Base-by-base conservation (phyloP, 1,140 invertebrate genomes). In the Eurytemora carolleeae region DNA sequence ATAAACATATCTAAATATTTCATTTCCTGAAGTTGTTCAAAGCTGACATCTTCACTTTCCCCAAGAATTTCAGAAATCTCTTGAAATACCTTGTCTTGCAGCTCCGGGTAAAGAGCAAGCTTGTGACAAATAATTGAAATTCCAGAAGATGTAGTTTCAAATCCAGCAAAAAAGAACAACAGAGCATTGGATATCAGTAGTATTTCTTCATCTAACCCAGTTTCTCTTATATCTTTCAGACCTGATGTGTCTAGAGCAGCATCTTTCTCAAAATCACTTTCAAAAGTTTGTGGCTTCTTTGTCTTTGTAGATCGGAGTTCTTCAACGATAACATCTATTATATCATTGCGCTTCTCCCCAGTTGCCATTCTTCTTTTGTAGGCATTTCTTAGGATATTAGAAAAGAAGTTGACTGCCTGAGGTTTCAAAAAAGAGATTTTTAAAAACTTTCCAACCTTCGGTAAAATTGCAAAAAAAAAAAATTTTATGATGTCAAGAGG, bases 91-190 rank as follows among this genome's bases (percentile, higher is more conserved):
- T n/a, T n/a, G n/a, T n/a, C n/a, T n/a, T n/a, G n/a, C n/a, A n/a
- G n/a, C n/a, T n/a, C n/a, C 31, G 31, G 31, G n/a, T 44, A 44
- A 7, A 44, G 7, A 44, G 7, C 7, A n/a, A 44, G 31, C 31
- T 44, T 44, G 31, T 44, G 31, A 44, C 31, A 44, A 7, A 44
- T n/a, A 7, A 44, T 44, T 44, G 7, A 7, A 44, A 44, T 12
- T n/a, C 31, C 31, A 44, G 31, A 12, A 12, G 64, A 44, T 17
- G 64, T 57, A 26, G 66, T 69, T 16, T 69, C 67, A 64, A 63
- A 65, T 21, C 67, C 68, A 54, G 63, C 68, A 61, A 65, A 31
- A 18, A 69, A 68, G 3, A 69, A 21, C 0, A 66, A 12, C 19
- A 62, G 25, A 2, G 21, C 60, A 17, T 62, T 56, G 52, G 53